phyloP scores from a whole-genome alignment of 1,140 invertebrate genomes.

The Penaeus japonicus region DNA sequence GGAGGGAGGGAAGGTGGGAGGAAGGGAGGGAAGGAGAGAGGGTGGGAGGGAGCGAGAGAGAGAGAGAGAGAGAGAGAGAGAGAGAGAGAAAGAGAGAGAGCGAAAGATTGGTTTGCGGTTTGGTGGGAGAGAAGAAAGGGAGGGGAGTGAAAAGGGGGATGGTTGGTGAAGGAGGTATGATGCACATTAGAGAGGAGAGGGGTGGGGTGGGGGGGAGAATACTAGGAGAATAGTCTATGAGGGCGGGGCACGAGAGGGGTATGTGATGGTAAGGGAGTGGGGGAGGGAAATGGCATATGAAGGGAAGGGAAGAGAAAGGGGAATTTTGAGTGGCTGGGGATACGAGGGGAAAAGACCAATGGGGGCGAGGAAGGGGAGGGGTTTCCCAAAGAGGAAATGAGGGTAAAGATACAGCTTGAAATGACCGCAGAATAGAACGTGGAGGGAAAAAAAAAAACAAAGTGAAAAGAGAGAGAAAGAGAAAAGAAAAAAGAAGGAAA shows the following conservation, averaged over 20 bases:
- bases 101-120: too few species aligned
- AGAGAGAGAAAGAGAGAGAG: not conserved
- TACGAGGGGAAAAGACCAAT: not conserved
- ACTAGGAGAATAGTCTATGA: too few species aligned
- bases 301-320: not conserved
- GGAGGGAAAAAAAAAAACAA: too few species aligned
- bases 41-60: conserved; percentile 6
- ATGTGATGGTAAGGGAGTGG: not conserved
- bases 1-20: not conserved
- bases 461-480: too few species aligned
- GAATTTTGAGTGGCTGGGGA: not conserved
- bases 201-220: too few species aligned
- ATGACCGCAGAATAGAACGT: not conserved
- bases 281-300: not conserved
- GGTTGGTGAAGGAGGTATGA: too few species aligned
- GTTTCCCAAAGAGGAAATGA: not conserved
- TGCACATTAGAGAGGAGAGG: too few species aligned
- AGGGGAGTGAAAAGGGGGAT: too few species aligned
- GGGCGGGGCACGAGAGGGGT: not conserved
- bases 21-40: not conserved
- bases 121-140: too few species aligned
- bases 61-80: not conserved
- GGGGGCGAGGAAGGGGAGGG: not conserved
- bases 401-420: not conserved
- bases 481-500: too few species aligned